Conservation (phyloP, 1,140 invertebrate species). For the Zaprionus ghesquierei region DNA sequence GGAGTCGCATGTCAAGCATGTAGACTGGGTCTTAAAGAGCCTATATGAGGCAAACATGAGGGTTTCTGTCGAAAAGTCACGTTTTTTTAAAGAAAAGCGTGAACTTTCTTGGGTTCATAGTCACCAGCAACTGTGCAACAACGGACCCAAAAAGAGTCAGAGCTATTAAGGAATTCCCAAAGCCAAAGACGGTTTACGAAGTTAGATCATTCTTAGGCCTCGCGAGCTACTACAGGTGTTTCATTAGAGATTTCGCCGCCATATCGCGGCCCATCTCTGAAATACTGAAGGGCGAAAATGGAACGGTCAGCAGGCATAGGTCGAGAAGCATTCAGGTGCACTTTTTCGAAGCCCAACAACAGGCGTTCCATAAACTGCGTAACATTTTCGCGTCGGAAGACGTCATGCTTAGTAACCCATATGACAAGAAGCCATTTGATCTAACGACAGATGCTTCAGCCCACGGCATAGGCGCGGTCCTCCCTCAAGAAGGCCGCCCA, state of each 20-base stretch:
- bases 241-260: not conserved
- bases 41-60: not conserved
- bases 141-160: too few relatives aligned
- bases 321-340: slow-evolving; percentile 6
- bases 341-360: slow-evolving; percentile 22
- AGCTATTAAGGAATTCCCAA: not conserved
- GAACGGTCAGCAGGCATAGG: slow-evolving; percentile 9
- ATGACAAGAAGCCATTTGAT: not conserved
- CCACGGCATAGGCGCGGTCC: not conserved
- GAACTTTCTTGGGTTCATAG: too few relatives aligned
- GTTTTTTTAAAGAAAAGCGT: too few relatives aligned
- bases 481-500: not conserved
- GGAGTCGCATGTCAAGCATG: not conserved
- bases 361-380: slow-evolving; percentile 50
- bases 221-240: not conserved
- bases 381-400: not conserved
- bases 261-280: not conserved
- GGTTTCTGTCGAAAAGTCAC: too few relatives aligned
- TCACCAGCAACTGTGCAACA: too few relatives aligned
- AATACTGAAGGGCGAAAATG: slow-evolving; percentile 15
- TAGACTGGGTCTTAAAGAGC: not conserved
- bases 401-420: not conserved
- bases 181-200: not conserved
- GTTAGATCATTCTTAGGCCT: not conserved
- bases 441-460: not conserved